These are phyloP conservation scores for Biston stratarius DNA, from an alignment of 2,888 invertebrate species.

Conservation along the genomic window DNA sequence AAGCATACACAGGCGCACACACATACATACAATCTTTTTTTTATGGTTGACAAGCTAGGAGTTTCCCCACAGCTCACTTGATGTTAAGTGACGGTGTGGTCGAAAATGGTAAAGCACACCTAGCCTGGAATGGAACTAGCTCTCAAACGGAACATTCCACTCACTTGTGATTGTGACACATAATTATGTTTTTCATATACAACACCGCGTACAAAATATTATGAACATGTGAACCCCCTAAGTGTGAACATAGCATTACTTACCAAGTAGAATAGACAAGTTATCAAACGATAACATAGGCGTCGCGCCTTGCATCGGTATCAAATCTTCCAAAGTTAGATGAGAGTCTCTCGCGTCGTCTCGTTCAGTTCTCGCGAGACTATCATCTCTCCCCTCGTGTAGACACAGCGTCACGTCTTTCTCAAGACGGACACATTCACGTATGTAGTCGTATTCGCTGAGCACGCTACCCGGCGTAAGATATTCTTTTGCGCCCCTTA, in stretches of 20 bases:
- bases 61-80: too few species aligned
- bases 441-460: slow-evolving; percentile 96
- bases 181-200: too few species aligned
- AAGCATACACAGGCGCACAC: too few species aligned
- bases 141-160: too few species aligned
- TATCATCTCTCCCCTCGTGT: slow-evolving; percentile 88
- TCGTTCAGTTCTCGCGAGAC: slow-evolving; percentile 91
- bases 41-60: too few species aligned
- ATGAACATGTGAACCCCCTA: too few species aligned
- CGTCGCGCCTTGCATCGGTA: slow-evolving; percentile 90
- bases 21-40: too few species aligned
- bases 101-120: too few species aligned
- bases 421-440: slow-evolving; percentile 96
- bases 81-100: too few species aligned
- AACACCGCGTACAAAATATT: too few species aligned
- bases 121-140: too few species aligned
- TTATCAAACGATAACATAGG: slow-evolving; percentile 93
- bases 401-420: slow-evolving; percentile 92
- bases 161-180: too few species aligned
- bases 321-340: slow-evolving; percentile 91
- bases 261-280: slow-evolving; percentile 94
- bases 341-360: slow-evolving; percentile 93
- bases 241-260: slow-evolving; percentile 41
- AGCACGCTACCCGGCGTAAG: slow-evolving; percentile 93
- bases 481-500: slow-evolving; percentile 96